phyloP scores from a whole-genome alignment of 2,888 invertebrate genomes.

The Eilema depressum region DNA sequence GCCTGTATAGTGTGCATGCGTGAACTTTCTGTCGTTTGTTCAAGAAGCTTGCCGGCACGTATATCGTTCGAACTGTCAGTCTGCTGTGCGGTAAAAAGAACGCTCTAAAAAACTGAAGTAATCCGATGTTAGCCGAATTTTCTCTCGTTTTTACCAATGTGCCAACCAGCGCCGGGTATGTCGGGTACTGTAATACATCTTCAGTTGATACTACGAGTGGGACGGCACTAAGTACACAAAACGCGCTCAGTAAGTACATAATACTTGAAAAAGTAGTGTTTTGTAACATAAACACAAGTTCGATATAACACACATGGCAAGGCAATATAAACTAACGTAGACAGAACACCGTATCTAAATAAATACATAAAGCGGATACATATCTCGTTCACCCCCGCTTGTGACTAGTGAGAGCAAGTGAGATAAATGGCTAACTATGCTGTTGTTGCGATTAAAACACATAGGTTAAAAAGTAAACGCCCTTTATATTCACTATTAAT shows the following conservation, averaged over 20 bases:
- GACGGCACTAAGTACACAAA: conserved; percentile 56
- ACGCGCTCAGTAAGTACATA: conserved; percentile 60
- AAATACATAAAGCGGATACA: conserved; percentile 3
- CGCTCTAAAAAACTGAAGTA: too few species aligned
- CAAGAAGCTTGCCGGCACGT: too few species aligned
- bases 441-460: neutral
- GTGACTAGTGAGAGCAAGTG: conserved; percentile 18
- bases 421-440: conserved; percentile 7
- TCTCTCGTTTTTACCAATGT: too few species aligned
- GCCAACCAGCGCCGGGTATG: too few species aligned
- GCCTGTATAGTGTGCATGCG: too few species aligned
- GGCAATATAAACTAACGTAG: conserved; percentile 35
- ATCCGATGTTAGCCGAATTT: too few species aligned
- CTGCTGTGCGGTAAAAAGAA: too few species aligned
- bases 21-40: neutral
- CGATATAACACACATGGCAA: conserved; percentile 40
- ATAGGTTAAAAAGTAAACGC: neutral
- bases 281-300: conserved; percentile 43
- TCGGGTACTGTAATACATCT: neutral
- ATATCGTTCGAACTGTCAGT: too few species aligned
- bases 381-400: conserved; percentile 14
- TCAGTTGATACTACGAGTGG: conserved; percentile 33
- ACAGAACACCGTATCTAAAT: neutral
- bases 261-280: conserved; percentile 45
- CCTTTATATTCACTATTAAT: neutral